phyloP scores from a whole-genome alignment of 2,797 vertebrate species.

The Telmatherina bonti region DNA sequence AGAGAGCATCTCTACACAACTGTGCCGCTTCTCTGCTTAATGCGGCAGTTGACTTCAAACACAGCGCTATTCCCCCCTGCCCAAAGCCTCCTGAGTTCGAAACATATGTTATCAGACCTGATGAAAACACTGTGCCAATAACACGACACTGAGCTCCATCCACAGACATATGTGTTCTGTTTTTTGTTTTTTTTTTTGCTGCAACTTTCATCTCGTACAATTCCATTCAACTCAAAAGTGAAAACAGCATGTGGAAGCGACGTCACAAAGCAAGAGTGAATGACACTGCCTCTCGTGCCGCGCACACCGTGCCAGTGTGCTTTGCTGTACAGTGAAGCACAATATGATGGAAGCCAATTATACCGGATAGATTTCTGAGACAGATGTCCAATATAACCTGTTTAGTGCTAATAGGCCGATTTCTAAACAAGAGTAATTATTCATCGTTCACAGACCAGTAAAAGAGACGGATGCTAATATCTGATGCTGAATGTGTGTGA shows the following conservation, averaged over 20 bases:
- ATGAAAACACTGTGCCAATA: constrained; percentile 74
- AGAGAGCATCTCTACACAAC: constrained; percentile 79
- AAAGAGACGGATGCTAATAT: constrained; percentile 74
- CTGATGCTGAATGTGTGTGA: constrained; percentile 77
- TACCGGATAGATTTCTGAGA: constrained; percentile 72
- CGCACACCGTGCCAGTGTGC: constrained; percentile 66
- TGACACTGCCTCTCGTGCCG: constrained; percentile 18
- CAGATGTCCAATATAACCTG: constrained; percentile 84
- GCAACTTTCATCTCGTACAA: constrained; percentile 73
- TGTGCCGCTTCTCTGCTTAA: constrained; percentile 73
- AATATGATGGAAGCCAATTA: constrained; percentile 80
- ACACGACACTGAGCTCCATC: constrained; percentile 66
- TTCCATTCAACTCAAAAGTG: constrained; percentile 52
- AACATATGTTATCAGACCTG: constrained; percentile 84
- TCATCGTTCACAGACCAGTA: constrained; percentile 65
- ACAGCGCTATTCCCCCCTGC: constrained; percentile 70
- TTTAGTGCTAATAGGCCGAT: constrained; percentile 80
- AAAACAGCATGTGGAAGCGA: constrained; percentile 55
- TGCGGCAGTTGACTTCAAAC: constrained; percentile 81
- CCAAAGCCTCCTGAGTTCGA: constrained; percentile 78
- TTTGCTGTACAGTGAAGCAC: constrained; percentile 55
- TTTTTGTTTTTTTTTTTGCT: too few relatives aligned
- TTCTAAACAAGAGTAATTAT: constrained; percentile 80
- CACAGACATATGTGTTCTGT: constrained; percentile 73
- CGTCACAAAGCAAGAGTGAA: constrained; percentile 38